phyloP scores from a whole-genome alignment of 2,797 vertebrate genomes.

The Enteromius thamalakanensis region DNA sequence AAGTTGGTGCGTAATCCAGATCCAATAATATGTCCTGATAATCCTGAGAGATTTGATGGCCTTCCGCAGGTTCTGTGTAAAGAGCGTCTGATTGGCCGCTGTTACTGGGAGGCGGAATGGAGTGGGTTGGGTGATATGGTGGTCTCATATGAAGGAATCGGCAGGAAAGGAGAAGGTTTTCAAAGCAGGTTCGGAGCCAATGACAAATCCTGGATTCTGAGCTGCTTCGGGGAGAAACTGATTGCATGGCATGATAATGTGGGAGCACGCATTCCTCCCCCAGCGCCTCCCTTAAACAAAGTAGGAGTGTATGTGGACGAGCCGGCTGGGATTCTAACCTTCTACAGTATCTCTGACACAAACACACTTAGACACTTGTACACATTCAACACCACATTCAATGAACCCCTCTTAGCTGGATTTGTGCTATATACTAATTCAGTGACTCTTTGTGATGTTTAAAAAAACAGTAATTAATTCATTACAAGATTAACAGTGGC shows the following conservation, averaged over 20 bases:
- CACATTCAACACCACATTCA: constrained; percentile 33
- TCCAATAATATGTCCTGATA: neutral
- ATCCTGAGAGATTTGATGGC: constrained; percentile 4
- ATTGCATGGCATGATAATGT: constrained; percentile 31
- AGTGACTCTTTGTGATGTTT: constrained; percentile 15
- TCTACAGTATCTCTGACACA: constrained; percentile 17
- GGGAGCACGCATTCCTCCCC: neutral
- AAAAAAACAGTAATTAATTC: neutral
- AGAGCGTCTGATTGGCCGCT: constrained; percentile 17
- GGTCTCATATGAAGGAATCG: constrained; percentile 6
- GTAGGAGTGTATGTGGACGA: constrained; percentile 9
- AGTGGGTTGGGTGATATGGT: constrained; percentile 22
- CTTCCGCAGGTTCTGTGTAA: constrained; percentile 29
- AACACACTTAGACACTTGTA: neutral
- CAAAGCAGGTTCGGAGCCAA: constrained; percentile 18
- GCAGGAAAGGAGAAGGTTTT: constrained; percentile 8
- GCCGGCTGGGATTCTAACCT: neutral
- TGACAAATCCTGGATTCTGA: constrained; percentile 32
- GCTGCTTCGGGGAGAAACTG: constrained; percentile 34
- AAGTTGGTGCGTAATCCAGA: neutral
- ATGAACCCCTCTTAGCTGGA: constrained; percentile 18
- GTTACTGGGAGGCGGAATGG: constrained; percentile 36
- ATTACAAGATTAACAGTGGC: neutral
- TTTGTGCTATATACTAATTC: constrained; percentile 33
- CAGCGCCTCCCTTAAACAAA: constrained; percentile 21